These are phyloP conservation scores for Amphiura filiformis DNA, from an alignment of 35 echinoderm and acorn worm genomes.

Conservation along the genomic window DNA sequence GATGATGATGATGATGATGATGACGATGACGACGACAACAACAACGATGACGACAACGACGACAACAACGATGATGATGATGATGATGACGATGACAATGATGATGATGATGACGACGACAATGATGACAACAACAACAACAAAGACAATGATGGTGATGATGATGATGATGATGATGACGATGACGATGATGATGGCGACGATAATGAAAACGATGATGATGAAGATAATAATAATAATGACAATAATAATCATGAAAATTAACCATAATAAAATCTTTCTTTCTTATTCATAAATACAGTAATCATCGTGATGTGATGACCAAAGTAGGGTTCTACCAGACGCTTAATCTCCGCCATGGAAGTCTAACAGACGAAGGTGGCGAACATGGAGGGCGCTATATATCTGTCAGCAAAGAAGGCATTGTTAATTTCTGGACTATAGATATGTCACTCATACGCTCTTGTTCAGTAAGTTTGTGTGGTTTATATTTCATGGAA, in stretches of 20 bases:
- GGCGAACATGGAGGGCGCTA: constrained; percentile 86
- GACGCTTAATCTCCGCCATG: constrained; percentile 84
- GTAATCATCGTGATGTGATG: constrained; percentile 87
- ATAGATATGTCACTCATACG: constrained; percentile 82
- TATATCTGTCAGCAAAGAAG: constrained; percentile 98
- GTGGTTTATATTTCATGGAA: neutral
- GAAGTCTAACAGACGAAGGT: constrained; percentile 53
- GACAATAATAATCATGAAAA: too few species aligned
- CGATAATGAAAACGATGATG: too few species aligned
- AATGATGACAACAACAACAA: neutral
- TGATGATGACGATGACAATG: neutral
- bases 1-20: constrained; percentile 1
- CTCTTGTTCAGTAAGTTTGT: constrained; percentile 82
- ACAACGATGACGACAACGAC: neutral
- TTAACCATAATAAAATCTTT: too few species aligned
- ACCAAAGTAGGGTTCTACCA: constrained; percentile 88
- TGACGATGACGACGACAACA: neutral
- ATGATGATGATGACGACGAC: neutral
- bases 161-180: constrained; percentile 1
- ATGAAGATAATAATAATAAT: constrained; percentile 7
- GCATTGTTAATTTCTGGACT: constrained; percentile 92
- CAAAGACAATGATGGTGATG: too few species aligned
- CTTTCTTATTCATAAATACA: constrained; percentile 12
- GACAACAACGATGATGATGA: neutral
- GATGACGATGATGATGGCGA: neutral